These are phyloP conservation scores for Caenorhabditis brenneri DNA, from an alignment of 1,140 invertebrate genomes.

Conservation along the genomic window DNA sequence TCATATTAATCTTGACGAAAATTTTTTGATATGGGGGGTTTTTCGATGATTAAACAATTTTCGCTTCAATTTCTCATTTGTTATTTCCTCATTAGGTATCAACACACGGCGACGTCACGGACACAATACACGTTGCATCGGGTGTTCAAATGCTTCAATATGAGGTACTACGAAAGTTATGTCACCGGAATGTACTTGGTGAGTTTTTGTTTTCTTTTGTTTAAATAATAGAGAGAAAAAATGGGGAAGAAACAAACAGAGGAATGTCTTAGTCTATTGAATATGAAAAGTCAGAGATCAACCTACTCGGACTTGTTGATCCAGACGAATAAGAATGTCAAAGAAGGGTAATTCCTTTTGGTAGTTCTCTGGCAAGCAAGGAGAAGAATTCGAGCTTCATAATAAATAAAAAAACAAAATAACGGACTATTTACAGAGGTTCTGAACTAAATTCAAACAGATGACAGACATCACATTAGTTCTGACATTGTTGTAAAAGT, in stretches of 20 bases:
- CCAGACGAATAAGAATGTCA: background rate
- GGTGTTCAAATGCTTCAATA: conserved; percentile 71
- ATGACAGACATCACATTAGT: no score
- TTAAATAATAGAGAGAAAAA: background rate
- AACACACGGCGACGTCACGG: conserved; percentile 70
- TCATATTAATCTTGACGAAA: background rate
- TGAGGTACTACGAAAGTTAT: conserved; percentile 70
- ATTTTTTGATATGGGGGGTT: background rate
- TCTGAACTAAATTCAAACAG: no score
- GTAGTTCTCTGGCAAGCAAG: no score
- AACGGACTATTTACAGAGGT: no score
- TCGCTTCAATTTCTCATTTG: background rate
- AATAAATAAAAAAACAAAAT: no score
- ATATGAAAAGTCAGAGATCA: background rate
- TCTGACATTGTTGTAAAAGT: no score
- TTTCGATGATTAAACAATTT: background rate
- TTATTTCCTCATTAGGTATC: conserved; percentile 59
- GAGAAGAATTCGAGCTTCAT: no score
- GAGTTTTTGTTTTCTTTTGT: conserved; percentile 60
- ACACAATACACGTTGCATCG: conserved; percentile 71
- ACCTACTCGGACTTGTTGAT: background rate
- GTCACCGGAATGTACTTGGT: conserved; percentile 70
- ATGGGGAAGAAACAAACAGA: background rate
- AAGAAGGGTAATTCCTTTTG: no score
- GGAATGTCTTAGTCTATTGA: background rate